Evolutionary conservation across 1,140 invertebrate genomes (phyloP).

Genomic region (Platyscapa corneri): DNA sequence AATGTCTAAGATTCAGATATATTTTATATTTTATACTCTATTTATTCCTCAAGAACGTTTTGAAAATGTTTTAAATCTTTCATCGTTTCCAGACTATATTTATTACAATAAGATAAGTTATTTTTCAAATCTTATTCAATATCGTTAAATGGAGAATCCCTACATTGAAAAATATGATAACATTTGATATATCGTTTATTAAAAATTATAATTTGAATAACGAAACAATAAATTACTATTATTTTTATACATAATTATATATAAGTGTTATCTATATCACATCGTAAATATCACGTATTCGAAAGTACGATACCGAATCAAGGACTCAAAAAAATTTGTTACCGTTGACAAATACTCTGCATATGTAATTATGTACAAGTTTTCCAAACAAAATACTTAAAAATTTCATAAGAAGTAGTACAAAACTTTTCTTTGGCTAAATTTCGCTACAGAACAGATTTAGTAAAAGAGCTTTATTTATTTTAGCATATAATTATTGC

Average conservation of each 20-base stretch:
- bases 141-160: too few relatives aligned
- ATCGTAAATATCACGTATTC: not conserved
- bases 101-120: too few relatives aligned
- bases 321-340: not conserved
- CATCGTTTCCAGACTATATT: too few relatives aligned
- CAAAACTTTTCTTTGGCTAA: not conserved
- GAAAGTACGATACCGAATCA: not conserved
- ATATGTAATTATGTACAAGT: not conserved
- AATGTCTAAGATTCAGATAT: too few relatives aligned
- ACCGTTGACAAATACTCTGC: not conserved
- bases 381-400: not conserved
- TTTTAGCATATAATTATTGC: constrained; percentile 20
- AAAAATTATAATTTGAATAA: constrained; percentile 16
- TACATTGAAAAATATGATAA: not conserved
- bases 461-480: not conserved
- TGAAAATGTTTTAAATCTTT: too few relatives aligned
- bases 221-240: not conserved
- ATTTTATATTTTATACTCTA: too few relatives aligned
- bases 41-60: too few relatives aligned
- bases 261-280: not conserved
- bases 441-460: not conserved
- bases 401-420: not conserved
- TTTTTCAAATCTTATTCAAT: too few relatives aligned
- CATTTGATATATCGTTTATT: not conserved
- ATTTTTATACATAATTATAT: not conserved